Percentiles rank a stretch among this genome's conserved stretches.
phyloP scores from a whole-genome alignment of 1,140 invertebrate genomes.

The Xylocopa sonorina region DNA sequence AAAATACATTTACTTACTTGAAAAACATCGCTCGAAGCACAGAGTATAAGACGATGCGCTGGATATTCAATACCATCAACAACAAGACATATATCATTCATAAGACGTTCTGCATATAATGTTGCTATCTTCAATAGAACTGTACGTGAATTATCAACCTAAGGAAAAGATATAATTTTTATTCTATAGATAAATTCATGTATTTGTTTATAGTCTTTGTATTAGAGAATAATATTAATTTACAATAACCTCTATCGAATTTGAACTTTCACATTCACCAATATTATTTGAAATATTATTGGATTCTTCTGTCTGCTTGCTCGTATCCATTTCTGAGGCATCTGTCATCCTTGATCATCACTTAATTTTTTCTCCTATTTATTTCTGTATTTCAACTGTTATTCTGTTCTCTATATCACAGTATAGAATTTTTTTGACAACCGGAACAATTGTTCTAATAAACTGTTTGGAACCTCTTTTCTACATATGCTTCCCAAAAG shows the following conservation, averaged over 20 bases:
- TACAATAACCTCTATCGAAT: conserved; percentile 65
- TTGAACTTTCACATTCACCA: conserved; percentile 48
- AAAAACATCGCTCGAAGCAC: conserved; percentile 97
- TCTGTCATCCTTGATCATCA: conserved; percentile 63
- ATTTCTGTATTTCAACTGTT: conserved; percentile 31
- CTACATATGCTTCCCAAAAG: not conserved
- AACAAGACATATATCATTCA: conserved; percentile 93
- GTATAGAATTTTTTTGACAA: not conserved
- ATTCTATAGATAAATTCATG: too few relatives aligned
- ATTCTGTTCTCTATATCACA: not conserved
- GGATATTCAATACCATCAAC: conserved; percentile 92
- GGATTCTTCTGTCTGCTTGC: conserved; percentile 13
- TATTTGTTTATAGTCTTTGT: not conserved
- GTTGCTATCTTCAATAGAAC: conserved; percentile 91
- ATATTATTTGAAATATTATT: conserved; percentile 30
- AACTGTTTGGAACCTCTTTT: not conserved
- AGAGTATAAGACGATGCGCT: conserved; percentile 95
- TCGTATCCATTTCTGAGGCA: conserved; percentile 54
- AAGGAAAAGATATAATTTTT: conserved; percentile 10
- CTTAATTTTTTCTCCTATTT: too few relatives aligned
- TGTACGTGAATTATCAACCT: conserved; percentile 91
- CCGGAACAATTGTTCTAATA: not conserved
- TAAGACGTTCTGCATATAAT: conserved; percentile 90
- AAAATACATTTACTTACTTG: conserved; percentile 84
- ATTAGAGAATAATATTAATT: not conserved